Evolutionary conservation across 2,888 invertebrate genomes (phyloP), one percentile per base, ranked within the genome.

Genomic region (Caradrina clavipalpis): DNA sequence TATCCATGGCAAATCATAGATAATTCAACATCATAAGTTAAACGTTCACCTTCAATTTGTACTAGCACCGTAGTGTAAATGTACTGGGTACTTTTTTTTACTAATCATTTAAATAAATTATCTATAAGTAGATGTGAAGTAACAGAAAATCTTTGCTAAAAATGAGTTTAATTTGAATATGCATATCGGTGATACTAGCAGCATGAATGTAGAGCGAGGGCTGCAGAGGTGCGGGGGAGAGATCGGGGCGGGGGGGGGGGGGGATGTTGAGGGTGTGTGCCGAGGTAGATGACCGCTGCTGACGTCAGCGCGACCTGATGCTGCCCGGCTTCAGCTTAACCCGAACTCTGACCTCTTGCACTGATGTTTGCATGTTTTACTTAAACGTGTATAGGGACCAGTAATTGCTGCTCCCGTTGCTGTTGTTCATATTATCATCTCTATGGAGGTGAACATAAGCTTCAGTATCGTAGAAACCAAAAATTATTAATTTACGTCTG

Each of bases 231-330:
- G 76, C 83, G 79, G 87, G 87, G 82, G 84, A 62, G 58, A 22
- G 45, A 59, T 26, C 54, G 60, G 65, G n/a, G 74, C 86, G 90
- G 86, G 90, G 90, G 86, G 90, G 86, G 90, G 86, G 90, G 90
- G 86, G 90, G 86, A 81, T 89, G 86, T 87, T 87, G 89, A 88
- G 83, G 87, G 81, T 63, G 86, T 80, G 86, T 83, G 81, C 75
- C 22, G 82, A 84, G 91, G 91, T 93, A 88, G 89, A 86, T 89
- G 94, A 92, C 90, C 93, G 89, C 85, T 82, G 84, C 86, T 96
- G 96, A 96, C 96, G 96, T 96, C 95, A 96, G 88, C 90, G 91
- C 91, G 96, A 96, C 96, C 96, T 96, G 96, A 96, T 96, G 96
- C 96, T 96, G 96, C 94, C 92, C 91, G 90, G 90, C 84, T 91